Evolutionary conservation across 2,888 invertebrate genomes (phyloP), one percentile per base, ranked within the genome.

Genomic region (Plutella xylostella): DNA sequence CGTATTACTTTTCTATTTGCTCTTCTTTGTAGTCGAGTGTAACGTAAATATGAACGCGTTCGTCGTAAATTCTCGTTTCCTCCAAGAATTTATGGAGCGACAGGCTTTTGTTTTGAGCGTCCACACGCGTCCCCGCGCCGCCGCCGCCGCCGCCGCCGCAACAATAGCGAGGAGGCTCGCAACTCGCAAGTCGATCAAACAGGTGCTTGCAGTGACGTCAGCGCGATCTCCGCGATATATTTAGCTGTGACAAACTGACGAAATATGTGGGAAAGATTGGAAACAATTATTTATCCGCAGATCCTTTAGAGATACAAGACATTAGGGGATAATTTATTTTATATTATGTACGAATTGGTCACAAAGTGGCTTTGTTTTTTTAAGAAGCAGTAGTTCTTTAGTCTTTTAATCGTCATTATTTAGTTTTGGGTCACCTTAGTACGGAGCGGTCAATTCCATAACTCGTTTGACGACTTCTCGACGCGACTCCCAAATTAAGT

Each of bases 21-120:
- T 62, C 69, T 79, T 74, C 82, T 82, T 82, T 83, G 82, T 82
- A 71, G 80, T 80, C 72, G 65, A 82, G 82, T 79, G 79, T 79
- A 77, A 74, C 74, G 82, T 76, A 80, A 82, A 83, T 74, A 83
- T 72, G 65, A 60, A 72, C 73, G 63, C 64, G 71, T 74, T 76
- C 72, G 69, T 74, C 65, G 72, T 72, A 74, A 72, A 76, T 72
- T 71, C 69, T 72, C 68, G 73, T 76, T 79, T 78, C 76, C 73
- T 74, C 64, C 61, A 61, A 67, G 69, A 72, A 72, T 68, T 69
- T 60, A 63, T 63, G 63, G 65, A 68, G 65, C 37, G 48, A 53
- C 53, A 50, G 49, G 53, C 52, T 51, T 53, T 50, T 51, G 51
- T 51, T 56, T 54, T 55, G 48, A 49, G 28, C 43, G 45, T 58